Conservation (phyloP, 2,888 invertebrate species). For the Mongoloraphidia duomilia region DNA sequence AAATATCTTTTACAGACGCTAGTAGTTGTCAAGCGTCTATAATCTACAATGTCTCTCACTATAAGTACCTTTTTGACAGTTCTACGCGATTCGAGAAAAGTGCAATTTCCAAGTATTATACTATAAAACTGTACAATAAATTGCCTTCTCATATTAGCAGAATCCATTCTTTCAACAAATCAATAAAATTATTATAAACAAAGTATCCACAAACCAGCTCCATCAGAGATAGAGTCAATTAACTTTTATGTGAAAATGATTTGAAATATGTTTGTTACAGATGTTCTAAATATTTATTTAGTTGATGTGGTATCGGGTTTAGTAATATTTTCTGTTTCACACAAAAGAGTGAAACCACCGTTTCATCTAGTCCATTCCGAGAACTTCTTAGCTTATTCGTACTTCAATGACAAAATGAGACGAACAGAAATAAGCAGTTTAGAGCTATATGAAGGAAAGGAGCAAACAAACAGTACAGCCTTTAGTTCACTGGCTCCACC, state of each 20-base stretch:
- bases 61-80: too few species aligned
- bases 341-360: constrained; percentile 72
- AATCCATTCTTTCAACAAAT: not conserved
- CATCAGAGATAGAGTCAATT: too few species aligned
- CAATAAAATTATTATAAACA: too few species aligned
- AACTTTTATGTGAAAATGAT: not conserved
- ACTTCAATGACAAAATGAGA: constrained; percentile 85
- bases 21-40: too few species aligned
- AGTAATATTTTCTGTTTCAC: constrained; percentile 69
- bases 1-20: too few species aligned
- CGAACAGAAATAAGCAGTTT: constrained; percentile 84
- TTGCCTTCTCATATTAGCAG: too few species aligned
- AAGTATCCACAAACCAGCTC: too few species aligned
- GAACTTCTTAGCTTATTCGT: constrained; percentile 90
- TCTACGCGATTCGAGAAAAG: too few species aligned
- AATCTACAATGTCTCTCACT: too few species aligned
- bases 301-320: constrained; percentile 86
- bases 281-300: constrained; percentile 69
- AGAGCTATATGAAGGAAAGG: constrained; percentile 90
- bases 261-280: constrained; percentile 29
- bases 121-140: too few species aligned
- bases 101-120: too few species aligned
- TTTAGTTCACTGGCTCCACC: constrained; percentile 75
- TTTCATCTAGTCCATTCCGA: constrained; percentile 87
- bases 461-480: constrained; percentile 64